These are phyloP conservation scores for Sphaeramia orbicularis DNA, from an alignment of 2,797 vertebrate genomes.

Conservation along the genomic window DNA sequence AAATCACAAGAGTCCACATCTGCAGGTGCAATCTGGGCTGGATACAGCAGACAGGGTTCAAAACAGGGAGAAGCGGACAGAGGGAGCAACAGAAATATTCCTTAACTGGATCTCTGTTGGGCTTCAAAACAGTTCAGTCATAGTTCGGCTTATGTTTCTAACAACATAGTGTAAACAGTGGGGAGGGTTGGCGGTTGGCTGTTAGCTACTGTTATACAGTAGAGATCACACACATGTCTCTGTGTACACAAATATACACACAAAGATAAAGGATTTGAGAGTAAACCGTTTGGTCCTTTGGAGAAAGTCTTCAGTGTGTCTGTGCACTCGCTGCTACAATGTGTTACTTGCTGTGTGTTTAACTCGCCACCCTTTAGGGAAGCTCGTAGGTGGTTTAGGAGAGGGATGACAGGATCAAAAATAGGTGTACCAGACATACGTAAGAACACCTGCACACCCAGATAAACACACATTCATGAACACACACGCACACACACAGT, in stretches of 20 bases:
- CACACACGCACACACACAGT: conserved; percentile 34
- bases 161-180: conserved; percentile 44
- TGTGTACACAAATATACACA: conserved; percentile 10
- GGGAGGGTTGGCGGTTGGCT: conserved; percentile 33
- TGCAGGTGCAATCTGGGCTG: conserved; percentile 34
- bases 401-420: conserved; percentile 67
- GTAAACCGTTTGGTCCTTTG: conserved; percentile 53
- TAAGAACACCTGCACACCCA: conserved; percentile 54
- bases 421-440: conserved; percentile 42
- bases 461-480: conserved; percentile 47
- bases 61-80: conserved; percentile 30
- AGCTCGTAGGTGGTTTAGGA: conserved; percentile 66
- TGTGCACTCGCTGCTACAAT: conserved; percentile 33
- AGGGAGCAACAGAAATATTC: conserved; percentile 31
- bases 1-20: conserved; percentile 47
- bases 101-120: conserved; percentile 60
- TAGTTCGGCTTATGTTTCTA: conserved; percentile 46
- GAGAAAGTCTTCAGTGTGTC: conserved; percentile 40
- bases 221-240: conserved; percentile 28
- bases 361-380: conserved; percentile 54
- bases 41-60: conserved; percentile 33
- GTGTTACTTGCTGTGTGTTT: conserved; percentile 55
- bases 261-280: conserved; percentile 57
- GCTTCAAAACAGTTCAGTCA: conserved; percentile 54
- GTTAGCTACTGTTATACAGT: conserved; percentile 49